Evolutionary conservation across 2,888 invertebrate genomes (phyloP).

Genomic region (Gryllus longicercus): DNA sequence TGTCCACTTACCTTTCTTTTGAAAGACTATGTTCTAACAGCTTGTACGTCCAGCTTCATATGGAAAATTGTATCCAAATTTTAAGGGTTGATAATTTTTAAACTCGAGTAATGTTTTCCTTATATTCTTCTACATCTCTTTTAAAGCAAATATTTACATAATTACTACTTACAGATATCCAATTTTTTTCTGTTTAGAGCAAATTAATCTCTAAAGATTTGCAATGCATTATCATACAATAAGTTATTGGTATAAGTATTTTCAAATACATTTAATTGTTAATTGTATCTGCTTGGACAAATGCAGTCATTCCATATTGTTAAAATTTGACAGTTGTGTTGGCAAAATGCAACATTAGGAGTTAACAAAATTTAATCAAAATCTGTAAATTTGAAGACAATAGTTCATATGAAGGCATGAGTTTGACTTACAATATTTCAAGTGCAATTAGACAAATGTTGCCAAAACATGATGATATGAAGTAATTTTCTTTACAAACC

Average conservation of each 20-base stretch:
- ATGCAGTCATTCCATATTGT: background rate
- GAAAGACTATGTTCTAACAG: slow-evolving; percentile 25
- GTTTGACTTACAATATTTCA: slow-evolving; percentile 29
- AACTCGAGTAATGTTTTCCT: too few relatives aligned
- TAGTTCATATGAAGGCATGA: slow-evolving; percentile 22
- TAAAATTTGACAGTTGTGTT: slow-evolving; percentile 2
- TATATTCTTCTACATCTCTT: too few relatives aligned
- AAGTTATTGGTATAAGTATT: too few relatives aligned
- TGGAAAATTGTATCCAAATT: slow-evolving; percentile 32
- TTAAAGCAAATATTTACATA: too few relatives aligned
- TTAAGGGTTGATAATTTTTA: background rate
- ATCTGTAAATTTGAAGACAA: slow-evolving; percentile 27
- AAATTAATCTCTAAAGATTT: too few relatives aligned
- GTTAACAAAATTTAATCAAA: too few relatives aligned
- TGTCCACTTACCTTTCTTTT: slow-evolving; percentile 17
- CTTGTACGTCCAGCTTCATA: slow-evolving; percentile 31
- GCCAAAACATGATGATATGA: slow-evolving; percentile 30
- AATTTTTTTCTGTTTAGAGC: too few relatives aligned
- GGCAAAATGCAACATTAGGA: background rate
- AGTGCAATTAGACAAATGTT: slow-evolving; percentile 34
- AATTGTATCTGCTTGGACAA: background rate
- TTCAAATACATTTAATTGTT: background rate
- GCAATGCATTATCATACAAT: too few relatives aligned
- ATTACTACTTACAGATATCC: too few relatives aligned
- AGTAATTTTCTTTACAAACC: slow-evolving; percentile 12